Evolutionary conservation across 1,140 invertebrate genomes (phyloP).

Genomic region (Drosophila tristis): DNA sequence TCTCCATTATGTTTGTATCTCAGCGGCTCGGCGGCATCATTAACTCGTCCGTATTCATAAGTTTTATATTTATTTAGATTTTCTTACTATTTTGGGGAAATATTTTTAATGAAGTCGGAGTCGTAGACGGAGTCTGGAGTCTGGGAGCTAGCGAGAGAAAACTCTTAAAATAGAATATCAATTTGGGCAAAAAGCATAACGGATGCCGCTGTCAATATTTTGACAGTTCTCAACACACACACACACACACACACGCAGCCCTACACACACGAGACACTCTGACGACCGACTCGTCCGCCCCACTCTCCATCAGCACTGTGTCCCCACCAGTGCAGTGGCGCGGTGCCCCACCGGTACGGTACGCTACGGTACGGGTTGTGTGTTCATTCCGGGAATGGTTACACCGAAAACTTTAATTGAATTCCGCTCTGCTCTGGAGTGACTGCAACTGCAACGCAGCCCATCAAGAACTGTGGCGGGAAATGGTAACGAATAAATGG

Average conservation of each 20-base stretch:
- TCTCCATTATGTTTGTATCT: slow-evolving; percentile 28
- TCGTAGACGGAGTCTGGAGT: not conserved
- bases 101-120: slow-evolving; percentile 72
- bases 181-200: slow-evolving; percentile 82
- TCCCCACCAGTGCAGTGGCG: slow-evolving; percentile 1
- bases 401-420: slow-evolving; percentile 75
- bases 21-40: slow-evolving; percentile 50
- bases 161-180: slow-evolving; percentile 75
- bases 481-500: slow-evolving; percentile 66
- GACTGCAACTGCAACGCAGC: slow-evolving; percentile 18
- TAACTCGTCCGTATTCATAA: slow-evolving; percentile 43
- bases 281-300: slow-evolving; percentile 31
- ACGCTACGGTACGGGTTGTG: no score
- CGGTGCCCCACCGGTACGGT: slow-evolving; percentile 8
- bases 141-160: slow-evolving; percentile 24
- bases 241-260: slow-evolving; percentile 17
- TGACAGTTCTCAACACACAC: slow-evolving; percentile 64
- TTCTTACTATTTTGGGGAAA: slow-evolving; percentile 39
- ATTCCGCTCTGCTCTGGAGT: slow-evolving; percentile 49
- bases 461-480: slow-evolving; percentile 31
- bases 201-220: slow-evolving; percentile 81
- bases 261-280: slow-evolving; percentile 40
- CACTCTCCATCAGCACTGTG: not conserved
- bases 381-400: slow-evolving; percentile 56
- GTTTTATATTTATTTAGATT: slow-evolving; percentile 60